phyloP scores from a whole-genome alignment of 2,888 invertebrate genomes.

The Eumerus sabulonum region DNA sequence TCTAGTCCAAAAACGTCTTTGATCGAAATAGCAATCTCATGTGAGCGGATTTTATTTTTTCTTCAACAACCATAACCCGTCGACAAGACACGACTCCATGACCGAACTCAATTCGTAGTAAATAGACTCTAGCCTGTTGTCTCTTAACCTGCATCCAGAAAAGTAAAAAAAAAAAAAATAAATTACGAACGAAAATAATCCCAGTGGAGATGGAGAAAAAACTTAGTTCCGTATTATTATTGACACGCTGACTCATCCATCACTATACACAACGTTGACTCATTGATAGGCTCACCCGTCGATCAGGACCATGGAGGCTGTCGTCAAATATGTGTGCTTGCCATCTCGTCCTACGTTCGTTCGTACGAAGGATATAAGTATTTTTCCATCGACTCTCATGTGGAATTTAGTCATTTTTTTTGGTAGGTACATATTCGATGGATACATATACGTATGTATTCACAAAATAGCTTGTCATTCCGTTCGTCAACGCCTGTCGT shows the following conservation, averaged over 20 bases:
- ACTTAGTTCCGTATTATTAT: conserved; percentile 13
- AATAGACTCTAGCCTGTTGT: too few relatives aligned
- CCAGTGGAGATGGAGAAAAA: not conserved
- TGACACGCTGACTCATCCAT: conserved; percentile 42
- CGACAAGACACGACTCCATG: too few relatives aligned
- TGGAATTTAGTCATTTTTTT: conserved; percentile 43
- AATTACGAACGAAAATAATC: too few relatives aligned
- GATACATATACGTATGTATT: not conserved
- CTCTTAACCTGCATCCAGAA: too few relatives aligned
- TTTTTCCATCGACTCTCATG: conserved; percentile 26
- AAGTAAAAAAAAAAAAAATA: too few relatives aligned
- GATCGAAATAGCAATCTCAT: too few relatives aligned
- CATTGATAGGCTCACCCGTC: conserved; percentile 12
- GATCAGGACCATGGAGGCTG: too few relatives aligned
- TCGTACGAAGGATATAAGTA: conserved; percentile 9
- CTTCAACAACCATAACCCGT: too few relatives aligned
- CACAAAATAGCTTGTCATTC: conserved; percentile 17
- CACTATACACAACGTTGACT: conserved; percentile 31
- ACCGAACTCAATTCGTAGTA: too few relatives aligned
- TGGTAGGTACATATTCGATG: too few relatives aligned
- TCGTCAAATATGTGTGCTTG: not conserved
- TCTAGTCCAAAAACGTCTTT: too few relatives aligned
- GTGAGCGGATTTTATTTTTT: too few relatives aligned
- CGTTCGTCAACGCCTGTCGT: conserved; percentile 13
- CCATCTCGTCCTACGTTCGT: conserved; percentile 7